Percentiles rank a stretch among this genome's conserved stretches.
Evolutionary conservation across 2,888 invertebrate genomes (phyloP).

Genomic region (Andrena trimmerana): DNA sequence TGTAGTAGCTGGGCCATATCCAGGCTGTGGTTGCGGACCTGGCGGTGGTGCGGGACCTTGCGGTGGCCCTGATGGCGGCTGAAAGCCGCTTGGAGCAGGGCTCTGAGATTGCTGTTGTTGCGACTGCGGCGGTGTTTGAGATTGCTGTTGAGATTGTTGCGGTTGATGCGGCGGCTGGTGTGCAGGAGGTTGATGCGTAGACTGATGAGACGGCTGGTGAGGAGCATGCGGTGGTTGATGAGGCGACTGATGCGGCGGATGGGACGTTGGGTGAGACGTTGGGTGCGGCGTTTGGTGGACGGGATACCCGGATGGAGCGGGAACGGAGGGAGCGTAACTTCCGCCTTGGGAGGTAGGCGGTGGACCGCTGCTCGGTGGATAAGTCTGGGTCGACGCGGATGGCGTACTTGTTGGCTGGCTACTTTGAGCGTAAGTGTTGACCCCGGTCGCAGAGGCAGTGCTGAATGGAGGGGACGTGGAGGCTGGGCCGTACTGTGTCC

Average conservation of each 20-base stretch:
- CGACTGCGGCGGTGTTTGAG: conserved; percentile 77
- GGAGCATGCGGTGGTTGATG: conserved; percentile 76
- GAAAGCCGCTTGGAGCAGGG: conserved; percentile 87
- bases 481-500: conserved; percentile 82
- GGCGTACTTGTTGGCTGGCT: conserved; percentile 84
- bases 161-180: conserved; percentile 85
- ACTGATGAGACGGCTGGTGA: conserved; percentile 80
- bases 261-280: conserved; percentile 84
- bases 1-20: conserved; percentile 84
- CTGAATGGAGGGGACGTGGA: conserved; percentile 84
- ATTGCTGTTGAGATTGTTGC: conserved; percentile 81
- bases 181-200: conserved; percentile 81
- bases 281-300: conserved; percentile 85
- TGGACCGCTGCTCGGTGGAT: conserved; percentile 87
- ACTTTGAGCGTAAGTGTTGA: conserved; percentile 83
- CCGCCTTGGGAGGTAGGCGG: conserved; percentile 83
- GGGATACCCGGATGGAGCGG: conserved; percentile 89
- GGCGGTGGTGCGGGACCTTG: conserved; percentile 84
- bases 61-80: conserved; percentile 83
- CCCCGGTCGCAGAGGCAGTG: conserved; percentile 78
- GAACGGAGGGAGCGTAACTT: conserved; percentile 86
- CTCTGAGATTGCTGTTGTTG: conserved; percentile 85
- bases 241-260: conserved; percentile 81
- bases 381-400: conserved; percentile 86
- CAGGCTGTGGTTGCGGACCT: conserved; percentile 83